A percentile compares a stretch with the other conserved stretches of the same genome.
Conservation (phyloP, 2,797 vertebrate species). For the Microctenopoma stevenorrisi region DNA sequence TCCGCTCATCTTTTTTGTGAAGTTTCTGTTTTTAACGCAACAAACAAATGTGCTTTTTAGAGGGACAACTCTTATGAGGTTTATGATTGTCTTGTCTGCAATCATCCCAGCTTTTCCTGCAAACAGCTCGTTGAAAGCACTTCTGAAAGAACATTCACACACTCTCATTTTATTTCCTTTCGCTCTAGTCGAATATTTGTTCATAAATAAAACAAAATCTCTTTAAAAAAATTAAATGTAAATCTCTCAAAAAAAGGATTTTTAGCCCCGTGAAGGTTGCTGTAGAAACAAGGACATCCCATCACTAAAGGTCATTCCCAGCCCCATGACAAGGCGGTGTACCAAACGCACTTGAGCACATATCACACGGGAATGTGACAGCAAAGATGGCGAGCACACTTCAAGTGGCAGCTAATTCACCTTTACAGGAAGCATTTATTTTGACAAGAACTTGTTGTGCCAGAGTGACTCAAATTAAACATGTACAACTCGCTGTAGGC, state of each 20-base stretch:
- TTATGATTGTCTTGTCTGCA: background rate
- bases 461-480: conserved; percentile 45
- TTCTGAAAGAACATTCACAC: conserved; percentile 33
- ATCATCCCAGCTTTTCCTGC: background rate
- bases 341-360: conserved; percentile 9
- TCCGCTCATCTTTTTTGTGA: conserved; percentile 7
- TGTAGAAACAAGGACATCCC: conserved; percentile 29
- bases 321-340: conserved; percentile 3
- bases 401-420: conserved; percentile 38
- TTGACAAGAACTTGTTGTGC: conserved; percentile 46
- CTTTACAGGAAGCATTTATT: conserved; percentile 50
- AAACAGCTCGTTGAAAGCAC: conserved; percentile 34
- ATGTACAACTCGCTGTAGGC: conserved; percentile 25
- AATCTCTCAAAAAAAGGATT: conserved; percentile 7
- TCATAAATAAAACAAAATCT: background rate
- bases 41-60: background rate
- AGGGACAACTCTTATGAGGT: background rate
- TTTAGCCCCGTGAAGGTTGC: conserved; percentile 31
- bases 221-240: conserved; percentile 22
- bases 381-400: conserved; percentile 21
- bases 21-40: conserved; percentile 1
- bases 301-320: conserved; percentile 12
- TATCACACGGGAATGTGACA: conserved; percentile 35
- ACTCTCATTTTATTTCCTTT: background rate
- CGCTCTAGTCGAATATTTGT: conserved; percentile 13